Evolutionary conservation across 2,888 invertebrate genomes (phyloP), one percentile per base, ranked within the genome.

Genomic region (Platerodrilus igneus): DNA sequence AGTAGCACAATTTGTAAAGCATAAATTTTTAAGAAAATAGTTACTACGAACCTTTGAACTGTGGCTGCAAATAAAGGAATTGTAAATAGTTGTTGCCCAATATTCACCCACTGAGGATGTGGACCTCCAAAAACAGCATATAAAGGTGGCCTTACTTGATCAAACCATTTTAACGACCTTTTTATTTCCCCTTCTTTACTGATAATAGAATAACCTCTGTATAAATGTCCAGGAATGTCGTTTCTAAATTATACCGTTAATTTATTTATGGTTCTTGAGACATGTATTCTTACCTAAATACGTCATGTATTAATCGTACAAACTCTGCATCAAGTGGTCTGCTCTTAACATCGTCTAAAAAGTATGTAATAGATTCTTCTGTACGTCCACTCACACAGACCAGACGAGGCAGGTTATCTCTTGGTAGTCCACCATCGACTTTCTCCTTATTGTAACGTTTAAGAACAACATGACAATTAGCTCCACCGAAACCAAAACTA

Each of bases 401-500:
- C 28, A 94, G 66, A 34, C 89, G 77, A 0, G 86, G 86, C 0
- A 85, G 59, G 51, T 79, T 73, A 52, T 86, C 86, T 0, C 61
- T 56, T 0, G 85, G 81, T 8, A 75, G 56, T 9, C 53, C 52
- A 1, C 72, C 68, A 60, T 83, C 83, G 1, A 75, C 65, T 69
- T 82, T 84, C 17, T 58, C 73, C 45, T 77, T 78, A 0, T 69
- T 58, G 37, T 78, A 68, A 28, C 80, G 76, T 59, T 77, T 76
- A 5, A 87, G 61, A 23, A 87, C 60, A 16, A 79, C 71, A 55
- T 88, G 87, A 28, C 82, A 83, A 58, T 91, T 92, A 3, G 85
- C 84, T 1, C 95, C 95, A 16, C 94, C 94, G 60, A 95, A 95
- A 0, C 94, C 94, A 63, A 94, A 95, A 6, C 89, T 91, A 70